Evolutionary conservation across 35 echinoderm and acorn worm genomes (phyloP), one percentile per base, ranked within the genome.

Genomic region (Amphiura filiformis): DNA sequence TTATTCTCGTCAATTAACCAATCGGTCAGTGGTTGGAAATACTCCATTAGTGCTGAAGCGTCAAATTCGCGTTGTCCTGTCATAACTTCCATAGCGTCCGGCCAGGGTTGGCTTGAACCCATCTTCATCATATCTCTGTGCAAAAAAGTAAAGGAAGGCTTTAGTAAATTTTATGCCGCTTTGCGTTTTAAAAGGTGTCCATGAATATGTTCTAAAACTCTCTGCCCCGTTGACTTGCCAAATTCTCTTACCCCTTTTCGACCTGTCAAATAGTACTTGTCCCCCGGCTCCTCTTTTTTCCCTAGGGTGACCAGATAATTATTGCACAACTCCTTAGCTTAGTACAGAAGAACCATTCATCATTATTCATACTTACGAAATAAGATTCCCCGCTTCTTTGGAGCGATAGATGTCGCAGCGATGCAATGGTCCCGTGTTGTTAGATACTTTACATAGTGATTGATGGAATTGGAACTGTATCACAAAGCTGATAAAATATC

Each of bases 381-480:
- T 79, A 38, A 82, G 85, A 22, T 82, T 22, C n/a, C 94, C 94
- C n/a, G 94, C 94, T 34, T 82, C 64, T 75, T 56, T 92, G 1
- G 94, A 96, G 36, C 87, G 57, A 77, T 96, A 90, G 38, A 96
- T 96, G 77, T 96, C 82, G 78, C 94, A 96, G 61, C 82, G 82
- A 86, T 96, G 87, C 12, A 96, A 70, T 18, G 90, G 87, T 32
- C 90, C 94, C 1, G 37, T 49, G 38, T 86, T 81, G 31, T 77
- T 75, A 26, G 90, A 86, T 32, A n/a, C n/a, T n/a, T n/a, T n/a
- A n/a, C n/a, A 84, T 90, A 13, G 88, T 76, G 65, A 89, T 92
- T 38, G 92, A n/a, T n/a, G n/a, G n/a, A n/a, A n/a, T n/a, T n/a
- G n/a, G n/a, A n/a, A n/a, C n/a, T n/a, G n/a, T n/a, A 52, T 12